Conservation (phyloP, 2,797 vertebrate genomes). For the Cyclura pinguis region DNA sequence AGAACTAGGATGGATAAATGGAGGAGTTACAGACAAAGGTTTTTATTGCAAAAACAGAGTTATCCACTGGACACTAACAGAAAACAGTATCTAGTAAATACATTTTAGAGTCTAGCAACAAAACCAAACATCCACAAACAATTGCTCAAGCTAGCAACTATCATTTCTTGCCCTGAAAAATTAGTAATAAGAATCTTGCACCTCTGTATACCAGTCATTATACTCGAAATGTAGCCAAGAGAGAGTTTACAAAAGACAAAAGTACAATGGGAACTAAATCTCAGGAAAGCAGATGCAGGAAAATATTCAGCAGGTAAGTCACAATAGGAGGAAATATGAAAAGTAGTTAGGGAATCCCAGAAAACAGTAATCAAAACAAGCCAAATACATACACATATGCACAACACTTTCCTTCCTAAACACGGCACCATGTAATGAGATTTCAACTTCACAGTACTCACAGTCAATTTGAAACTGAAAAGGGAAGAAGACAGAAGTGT, state of each 20-base stretch:
- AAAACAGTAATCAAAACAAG: conserved; percentile 32
- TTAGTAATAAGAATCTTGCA: conserved; percentile 48
- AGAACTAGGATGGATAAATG: background rate
- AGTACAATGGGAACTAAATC: conserved; percentile 56
- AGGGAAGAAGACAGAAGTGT: conserved; percentile 1
- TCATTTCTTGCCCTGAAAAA: conserved; percentile 14
- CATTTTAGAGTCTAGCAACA: conserved; percentile 29
- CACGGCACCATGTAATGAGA: background rate
- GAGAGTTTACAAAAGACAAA: conserved; percentile 44
- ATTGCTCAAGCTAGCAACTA: conserved; percentile 36
- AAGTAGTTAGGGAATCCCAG: conserved; percentile 35
- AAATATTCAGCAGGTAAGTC: conserved; percentile 53
- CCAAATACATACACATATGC: background rate
- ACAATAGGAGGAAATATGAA: conserved; percentile 52
- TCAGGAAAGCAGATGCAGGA: conserved; percentile 61
- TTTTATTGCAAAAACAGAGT: conserved; percentile 19
- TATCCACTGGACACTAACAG: conserved; percentile 12
- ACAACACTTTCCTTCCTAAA: background rate
- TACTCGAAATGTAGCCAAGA: conserved; percentile 34
- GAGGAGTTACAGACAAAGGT: background rate
- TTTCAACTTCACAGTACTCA: background rate
- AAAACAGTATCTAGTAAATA: conserved; percentile 36
- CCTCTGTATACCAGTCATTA: conserved; percentile 44
- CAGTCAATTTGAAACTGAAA: background rate
- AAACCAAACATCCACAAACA: conserved; percentile 11